Evolutionary conservation across 2,797 vertebrate species (phyloP).

Genomic region (Sebastes goodei): DNA sequence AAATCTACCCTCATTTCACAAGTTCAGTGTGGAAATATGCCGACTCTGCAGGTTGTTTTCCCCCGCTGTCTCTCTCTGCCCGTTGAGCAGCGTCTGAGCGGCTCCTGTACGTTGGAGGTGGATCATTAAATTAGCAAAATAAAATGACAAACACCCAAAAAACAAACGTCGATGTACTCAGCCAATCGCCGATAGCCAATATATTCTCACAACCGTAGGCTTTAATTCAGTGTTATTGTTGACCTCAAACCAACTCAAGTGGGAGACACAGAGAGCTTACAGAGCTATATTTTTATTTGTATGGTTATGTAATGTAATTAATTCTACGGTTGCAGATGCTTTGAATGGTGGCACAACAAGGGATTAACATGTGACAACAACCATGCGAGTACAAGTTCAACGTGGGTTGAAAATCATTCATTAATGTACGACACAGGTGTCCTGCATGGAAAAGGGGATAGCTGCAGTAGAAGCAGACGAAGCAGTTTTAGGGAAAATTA

Average conservation of each 20-base stretch:
- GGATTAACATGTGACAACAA: slow-evolving; percentile 3
- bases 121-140: too few species aligned
- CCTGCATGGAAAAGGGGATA: neutral
- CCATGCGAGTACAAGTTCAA: neutral
- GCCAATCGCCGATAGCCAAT: too few species aligned
- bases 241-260: neutral
- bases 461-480: neutral
- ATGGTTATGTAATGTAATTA: neutral
- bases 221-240: neutral
- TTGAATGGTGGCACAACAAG: slow-evolving; percentile 17
- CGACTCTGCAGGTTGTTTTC: too few species aligned
- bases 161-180: too few species aligned
- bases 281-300: neutral
- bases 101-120: too few species aligned
- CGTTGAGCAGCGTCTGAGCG: too few species aligned
- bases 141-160: too few species aligned
- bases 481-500: neutral
- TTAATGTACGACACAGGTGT: neutral
- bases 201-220: too few species aligned
- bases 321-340: neutral
- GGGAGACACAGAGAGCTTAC: neutral
- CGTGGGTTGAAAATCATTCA: neutral
- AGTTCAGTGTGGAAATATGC: too few species aligned
- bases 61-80: too few species aligned
- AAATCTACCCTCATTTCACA: too few species aligned